Percentiles rank a stretch among this genome's conserved stretches.
Evolutionary conservation across 2,797 vertebrate genomes (phyloP).

Genomic region (Hylomyscus alleni): DNA sequence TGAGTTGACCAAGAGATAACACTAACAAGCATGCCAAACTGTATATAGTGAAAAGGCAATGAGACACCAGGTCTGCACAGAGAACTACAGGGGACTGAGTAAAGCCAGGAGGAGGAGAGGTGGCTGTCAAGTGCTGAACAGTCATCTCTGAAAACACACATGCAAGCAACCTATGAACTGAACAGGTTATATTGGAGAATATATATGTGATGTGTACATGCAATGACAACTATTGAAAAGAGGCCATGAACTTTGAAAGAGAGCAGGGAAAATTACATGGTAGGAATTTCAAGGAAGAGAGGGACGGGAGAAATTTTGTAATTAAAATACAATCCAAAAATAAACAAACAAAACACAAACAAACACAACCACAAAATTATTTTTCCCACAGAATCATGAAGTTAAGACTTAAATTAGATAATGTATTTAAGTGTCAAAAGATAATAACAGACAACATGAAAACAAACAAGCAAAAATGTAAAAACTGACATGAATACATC

Average conservation of each 20-base stretch:
- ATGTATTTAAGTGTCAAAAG: not conserved
- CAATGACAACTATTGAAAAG: not conserved
- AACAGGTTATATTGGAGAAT: not conserved
- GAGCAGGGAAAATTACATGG: not conserved
- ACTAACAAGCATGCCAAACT: not conserved
- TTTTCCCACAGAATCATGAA: not conserved
- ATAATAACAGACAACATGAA: not conserved
- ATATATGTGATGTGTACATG: not conserved
- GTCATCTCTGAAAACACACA: not conserved
- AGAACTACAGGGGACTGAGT: not conserved
- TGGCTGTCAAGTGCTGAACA: not conserved
- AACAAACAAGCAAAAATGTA: not conserved
- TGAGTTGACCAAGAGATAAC: not conserved
- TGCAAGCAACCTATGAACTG: not conserved
- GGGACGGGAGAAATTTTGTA: not conserved
- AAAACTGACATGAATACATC: not conserved
- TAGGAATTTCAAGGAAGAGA: not conserved
- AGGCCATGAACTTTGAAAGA: not conserved
- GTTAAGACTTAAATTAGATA: not conserved
- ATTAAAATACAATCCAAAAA: not conserved
- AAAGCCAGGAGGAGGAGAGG: not conserved
- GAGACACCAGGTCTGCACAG: not conserved
- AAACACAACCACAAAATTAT: not conserved
- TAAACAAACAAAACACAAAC: not conserved
- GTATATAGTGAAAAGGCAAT: not conserved